Conservation (phyloP, 2,113 vertebrate species). For the Ornithorhynchus anatinus region DNA sequence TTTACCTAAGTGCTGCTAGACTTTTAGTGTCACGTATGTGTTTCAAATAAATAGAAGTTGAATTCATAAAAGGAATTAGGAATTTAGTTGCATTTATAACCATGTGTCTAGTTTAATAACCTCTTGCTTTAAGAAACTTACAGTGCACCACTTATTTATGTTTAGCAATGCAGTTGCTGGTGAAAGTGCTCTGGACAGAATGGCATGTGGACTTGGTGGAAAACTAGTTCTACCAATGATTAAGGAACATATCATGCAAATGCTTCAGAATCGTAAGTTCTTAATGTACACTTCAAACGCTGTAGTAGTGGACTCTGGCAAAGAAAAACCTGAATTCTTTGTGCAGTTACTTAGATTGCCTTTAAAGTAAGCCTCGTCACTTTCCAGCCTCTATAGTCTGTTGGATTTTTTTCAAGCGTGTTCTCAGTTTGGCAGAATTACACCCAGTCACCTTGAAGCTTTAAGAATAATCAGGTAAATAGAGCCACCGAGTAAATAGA, state of each 20-base stretch:
- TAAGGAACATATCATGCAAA: slow-evolving; percentile 98
- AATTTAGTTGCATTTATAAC: no score
- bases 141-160: background rate
- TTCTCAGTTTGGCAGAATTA: no score
- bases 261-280: slow-evolving; percentile 95
- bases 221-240: slow-evolving; percentile 97
- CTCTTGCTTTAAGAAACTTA: background rate
- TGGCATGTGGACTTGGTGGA: slow-evolving; percentile 95
- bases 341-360: background rate
- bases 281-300: background rate
- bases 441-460: no score
- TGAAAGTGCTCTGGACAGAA: slow-evolving; percentile 94
- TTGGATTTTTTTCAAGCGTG: background rate
- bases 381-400: background rate
- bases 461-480: no score
- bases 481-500: no score
- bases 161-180: slow-evolving; percentile 94
- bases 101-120: no score
- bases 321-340: background rate
- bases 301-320: background rate
- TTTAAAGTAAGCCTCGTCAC: background rate
- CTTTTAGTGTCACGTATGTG: fast-evolving
- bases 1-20: background rate
- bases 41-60: background rate
- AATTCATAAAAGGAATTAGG: background rate